These are phyloP conservation scores for Troides aeacus DNA, from an alignment of 2,888 invertebrate genomes.

Conservation along the genomic window DNA sequence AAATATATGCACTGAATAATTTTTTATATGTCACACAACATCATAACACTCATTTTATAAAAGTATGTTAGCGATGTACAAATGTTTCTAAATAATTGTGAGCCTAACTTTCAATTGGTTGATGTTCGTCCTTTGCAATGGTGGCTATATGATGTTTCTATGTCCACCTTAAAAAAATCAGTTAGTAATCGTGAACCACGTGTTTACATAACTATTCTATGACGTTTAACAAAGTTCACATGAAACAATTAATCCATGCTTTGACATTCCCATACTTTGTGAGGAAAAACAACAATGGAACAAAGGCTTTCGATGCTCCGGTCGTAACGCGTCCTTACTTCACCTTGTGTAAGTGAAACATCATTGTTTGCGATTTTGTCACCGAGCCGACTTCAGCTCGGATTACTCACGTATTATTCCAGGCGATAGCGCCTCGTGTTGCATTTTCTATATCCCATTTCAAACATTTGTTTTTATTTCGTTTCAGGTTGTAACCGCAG, in stretches of 20 bases:
- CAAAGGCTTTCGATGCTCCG: slow-evolving; percentile 54
- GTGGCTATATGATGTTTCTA: too few species aligned
- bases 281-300: slow-evolving; percentile 58
- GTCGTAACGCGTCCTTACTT: slow-evolving; percentile 45
- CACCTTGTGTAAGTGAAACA: slow-evolving; percentile 53
- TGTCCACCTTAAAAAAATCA: not conserved
- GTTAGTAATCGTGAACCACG: not conserved
- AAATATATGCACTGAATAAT: too few species aligned
- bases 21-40: too few species aligned
- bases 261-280: slow-evolving; percentile 49
- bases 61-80: too few species aligned
- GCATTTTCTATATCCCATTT: slow-evolving; percentile 37
- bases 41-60: too few species aligned
- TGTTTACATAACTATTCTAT: slow-evolving; percentile 27
- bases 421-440: slow-evolving; percentile 25
- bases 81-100: too few species aligned
- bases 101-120: too few species aligned
- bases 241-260: slow-evolving; percentile 39
- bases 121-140: too few species aligned
- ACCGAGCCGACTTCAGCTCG: slow-evolving; percentile 41
- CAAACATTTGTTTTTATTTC: slow-evolving; percentile 37
- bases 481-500: slow-evolving; percentile 59
- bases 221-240: slow-evolving; percentile 32
- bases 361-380: slow-evolving; percentile 58
- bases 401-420: slow-evolving; percentile 39